These are phyloP conservation scores for Leptodirus hochenwartii DNA, from an alignment of 2,888 invertebrate species.

Conservation along the genomic window DNA sequence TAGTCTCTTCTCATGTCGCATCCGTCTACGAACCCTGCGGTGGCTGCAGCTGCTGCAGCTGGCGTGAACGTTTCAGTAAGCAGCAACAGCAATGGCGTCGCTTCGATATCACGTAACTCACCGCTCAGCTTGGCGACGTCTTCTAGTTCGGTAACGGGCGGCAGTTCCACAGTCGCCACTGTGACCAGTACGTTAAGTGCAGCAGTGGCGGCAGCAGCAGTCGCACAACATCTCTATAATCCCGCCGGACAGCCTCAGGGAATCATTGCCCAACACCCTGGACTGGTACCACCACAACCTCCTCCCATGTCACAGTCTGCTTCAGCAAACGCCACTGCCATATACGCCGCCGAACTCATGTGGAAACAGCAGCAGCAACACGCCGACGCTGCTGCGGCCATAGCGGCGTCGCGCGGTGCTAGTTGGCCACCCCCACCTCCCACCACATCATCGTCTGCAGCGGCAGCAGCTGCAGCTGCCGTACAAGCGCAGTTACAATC, in stretches of 20 bases:
- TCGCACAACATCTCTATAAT: no score
- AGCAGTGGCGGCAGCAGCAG: no score
- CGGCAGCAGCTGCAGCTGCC: slow-evolving; percentile 10
- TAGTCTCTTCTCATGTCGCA: slow-evolving; percentile 41
- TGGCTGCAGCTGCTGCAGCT: slow-evolving; percentile 11
- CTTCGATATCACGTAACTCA: no score
- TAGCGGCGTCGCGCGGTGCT: slow-evolving; percentile 16
- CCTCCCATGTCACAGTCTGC: slow-evolving; percentile 22
- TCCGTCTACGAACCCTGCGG: slow-evolving; percentile 25
- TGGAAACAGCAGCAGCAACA: no score
- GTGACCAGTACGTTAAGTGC: no score
- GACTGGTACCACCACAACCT: slow-evolving; percentile 22
- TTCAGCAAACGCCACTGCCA: slow-evolving; percentile 13
- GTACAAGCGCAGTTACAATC: slow-evolving; percentile 18
- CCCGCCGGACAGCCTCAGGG: slow-evolving; percentile 15
- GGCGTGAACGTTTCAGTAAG: no score
- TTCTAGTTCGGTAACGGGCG: slow-evolving; percentile 11
- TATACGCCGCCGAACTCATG: slow-evolving; percentile 22
- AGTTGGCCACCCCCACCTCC: slow-evolving; percentile 18
- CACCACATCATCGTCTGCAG: slow-evolving; percentile 17
- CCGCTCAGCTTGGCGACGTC: no score
- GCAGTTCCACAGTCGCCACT: no score
- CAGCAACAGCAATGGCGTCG: neutral
- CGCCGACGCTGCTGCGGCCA: slow-evolving; percentile 15
- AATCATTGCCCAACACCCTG: slow-evolving; percentile 10